Evolutionary conservation across 2,113 vertebrate genomes (phyloP).

Genomic region (Greenwoodochromis staneri): DNA sequence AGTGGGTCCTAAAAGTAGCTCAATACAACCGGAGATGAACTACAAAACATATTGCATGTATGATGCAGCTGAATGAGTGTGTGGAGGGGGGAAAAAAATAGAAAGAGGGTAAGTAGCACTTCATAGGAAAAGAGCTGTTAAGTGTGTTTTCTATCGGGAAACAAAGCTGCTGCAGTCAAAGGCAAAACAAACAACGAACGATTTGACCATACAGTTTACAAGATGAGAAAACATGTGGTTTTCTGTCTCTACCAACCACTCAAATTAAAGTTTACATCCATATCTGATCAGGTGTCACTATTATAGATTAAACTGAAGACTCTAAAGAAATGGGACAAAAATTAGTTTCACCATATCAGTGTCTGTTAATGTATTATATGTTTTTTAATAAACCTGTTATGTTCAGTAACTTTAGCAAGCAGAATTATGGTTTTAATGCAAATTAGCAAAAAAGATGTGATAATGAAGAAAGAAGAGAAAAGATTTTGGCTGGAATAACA

Average conservation of each 20-base stretch:
- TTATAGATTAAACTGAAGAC: neutral
- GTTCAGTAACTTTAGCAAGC: neutral
- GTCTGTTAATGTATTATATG: neutral
- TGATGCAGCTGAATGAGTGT: neutral
- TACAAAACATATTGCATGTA: neutral
- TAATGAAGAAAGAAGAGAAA: neutral
- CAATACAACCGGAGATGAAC: neutral
- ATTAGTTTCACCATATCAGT: neutral
- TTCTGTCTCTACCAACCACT: neutral
- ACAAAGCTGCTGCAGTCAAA: neutral
- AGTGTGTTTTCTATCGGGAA: neutral
- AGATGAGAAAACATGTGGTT: neutral
- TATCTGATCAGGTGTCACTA: neutral
- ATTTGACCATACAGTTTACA: neutral
- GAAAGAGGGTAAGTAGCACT: neutral
- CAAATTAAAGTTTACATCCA: neutral
- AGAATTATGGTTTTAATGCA: neutral
- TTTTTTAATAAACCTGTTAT: neutral
- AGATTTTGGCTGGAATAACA: neutral
- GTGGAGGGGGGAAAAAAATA: fast-evolving
- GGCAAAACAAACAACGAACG: neutral
- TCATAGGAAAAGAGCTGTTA: neutral
- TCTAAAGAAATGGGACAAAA: neutral
- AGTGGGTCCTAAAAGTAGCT: neutral
- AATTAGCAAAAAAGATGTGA: neutral